Evolutionary conservation across 2,113 vertebrate genomes (phyloP).

Genomic region (Leptocoma aspasia): DNA sequence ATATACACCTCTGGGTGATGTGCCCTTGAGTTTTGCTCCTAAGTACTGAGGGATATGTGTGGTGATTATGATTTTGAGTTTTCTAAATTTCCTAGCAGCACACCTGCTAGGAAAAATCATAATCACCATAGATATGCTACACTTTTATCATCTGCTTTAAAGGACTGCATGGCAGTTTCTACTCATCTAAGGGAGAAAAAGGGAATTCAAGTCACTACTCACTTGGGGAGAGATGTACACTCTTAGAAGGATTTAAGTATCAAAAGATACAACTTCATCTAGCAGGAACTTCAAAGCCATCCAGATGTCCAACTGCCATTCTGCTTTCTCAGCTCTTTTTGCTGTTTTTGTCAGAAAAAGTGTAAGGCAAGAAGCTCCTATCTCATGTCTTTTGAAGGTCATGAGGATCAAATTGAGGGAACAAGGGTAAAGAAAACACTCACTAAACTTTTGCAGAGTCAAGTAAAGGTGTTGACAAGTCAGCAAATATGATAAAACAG

Average conservation of each 20-base stretch:
- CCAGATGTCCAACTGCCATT: not conserved
- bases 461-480: not conserved
- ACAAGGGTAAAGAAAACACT: not conserved
- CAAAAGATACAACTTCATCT: not conserved
- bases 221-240: not conserved
- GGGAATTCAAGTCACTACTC: not conserved
- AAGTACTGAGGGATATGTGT: not conserved
- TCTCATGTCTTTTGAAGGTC: not conserved
- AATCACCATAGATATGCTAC: too few relatives aligned
- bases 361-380: not conserved
- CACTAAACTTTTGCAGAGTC: not conserved
- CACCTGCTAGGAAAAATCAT: too few relatives aligned
- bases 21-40: not conserved
- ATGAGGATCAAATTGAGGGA: not conserved
- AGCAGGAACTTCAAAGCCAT: not conserved
- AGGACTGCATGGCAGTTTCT: not conserved
- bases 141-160: not conserved
- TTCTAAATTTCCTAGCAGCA: too few relatives aligned
- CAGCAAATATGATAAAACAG: not conserved
- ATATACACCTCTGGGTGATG: not conserved
- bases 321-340: not conserved
- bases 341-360: not conserved
- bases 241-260: not conserved
- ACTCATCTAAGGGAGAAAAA: not conserved
- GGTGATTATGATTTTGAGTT: too few relatives aligned